Evolutionary conservation across 2,113 vertebrate species (phyloP), one percentile per base, ranked within the genome.

Genomic region (Lagopus muta): DNA sequence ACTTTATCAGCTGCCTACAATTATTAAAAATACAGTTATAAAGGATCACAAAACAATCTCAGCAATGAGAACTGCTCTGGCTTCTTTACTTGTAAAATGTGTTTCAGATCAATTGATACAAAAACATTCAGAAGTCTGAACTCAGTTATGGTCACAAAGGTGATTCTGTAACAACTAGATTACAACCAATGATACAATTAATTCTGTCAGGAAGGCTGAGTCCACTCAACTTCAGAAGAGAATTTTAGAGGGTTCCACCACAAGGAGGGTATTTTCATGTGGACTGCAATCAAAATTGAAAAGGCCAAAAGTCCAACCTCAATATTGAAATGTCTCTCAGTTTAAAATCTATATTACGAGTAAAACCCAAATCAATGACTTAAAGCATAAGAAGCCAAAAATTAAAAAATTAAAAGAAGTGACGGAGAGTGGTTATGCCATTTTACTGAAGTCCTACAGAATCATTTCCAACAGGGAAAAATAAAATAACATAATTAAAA

Each of bases 1-100:
- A 95, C 93, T 73, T 97, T 98, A 94, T 96, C 96, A 94, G 97
- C 91, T 94, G 98, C 98, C 98, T 98, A 94, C 43, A 98, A 97
- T 86, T 75, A 95, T 6, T n/a, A 82, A 52, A 76, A 93, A 89
- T 6, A 85, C 16, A 74, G 78, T 96, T 87, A 94, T 5, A 91
- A 67, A 91, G 52, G 74, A 92, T 81, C 32, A 65, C 13, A 81
- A 74, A 91, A 40, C 9, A 55, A 86, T 65, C 74, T 50, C 57
- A 91, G 74, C 69, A 81, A 57, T n/a, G 81, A 75, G 47, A 89
- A 89, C 42, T 64, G 22, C 50, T 77, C 47, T 55, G 24, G 43
- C 14, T 62, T 42, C 71, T 73, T 58, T 73, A 27, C 25, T 92
- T 58, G 48, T 52, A 91, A 77, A 91, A 83, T 8, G 13, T 70